Percentiles rank a stretch among this genome's conserved stretches.
Conservation (phyloP, 2,888 invertebrate species). For the Scaptomyza flava region DNA sequence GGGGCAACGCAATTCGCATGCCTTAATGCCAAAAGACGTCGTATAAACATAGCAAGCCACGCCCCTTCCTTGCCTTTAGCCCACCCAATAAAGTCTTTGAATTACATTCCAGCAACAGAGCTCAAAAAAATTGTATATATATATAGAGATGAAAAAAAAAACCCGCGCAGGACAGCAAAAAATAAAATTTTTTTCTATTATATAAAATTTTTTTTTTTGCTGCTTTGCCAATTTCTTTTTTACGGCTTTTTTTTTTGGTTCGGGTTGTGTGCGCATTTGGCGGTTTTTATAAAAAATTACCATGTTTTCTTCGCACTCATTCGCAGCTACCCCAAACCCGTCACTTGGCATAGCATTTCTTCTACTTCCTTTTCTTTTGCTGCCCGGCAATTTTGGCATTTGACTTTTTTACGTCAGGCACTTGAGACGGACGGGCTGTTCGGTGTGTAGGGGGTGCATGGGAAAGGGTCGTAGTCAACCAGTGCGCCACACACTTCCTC, state of each 20-base stretch:
- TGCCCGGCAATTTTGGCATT: slow-evolving; percentile 72
- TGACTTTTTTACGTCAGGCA: slow-evolving; percentile 76
- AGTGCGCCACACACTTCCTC: slow-evolving; percentile 66
- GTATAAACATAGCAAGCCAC: slow-evolving; percentile 73
- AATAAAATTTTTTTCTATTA: slow-evolving; percentile 29
- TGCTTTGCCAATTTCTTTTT: slow-evolving; percentile 41
- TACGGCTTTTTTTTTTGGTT: slow-evolving; percentile 61
- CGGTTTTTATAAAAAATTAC: slow-evolving; percentile 79
- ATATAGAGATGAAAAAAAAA: slow-evolving; percentile 46
- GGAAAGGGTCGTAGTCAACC: slow-evolving; percentile 55
- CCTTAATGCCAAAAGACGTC: slow-evolving; percentile 79
- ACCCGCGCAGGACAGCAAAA: slow-evolving; percentile 65
- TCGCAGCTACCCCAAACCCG: slow-evolving; percentile 33
- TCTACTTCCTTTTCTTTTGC: slow-evolving; percentile 22
- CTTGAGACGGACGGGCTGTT: slow-evolving; percentile 63
- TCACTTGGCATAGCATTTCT: slow-evolving; percentile 55
- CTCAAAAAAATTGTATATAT: slow-evolving; percentile 16
- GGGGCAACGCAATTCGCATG: slow-evolving; percentile 74
- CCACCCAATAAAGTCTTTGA: slow-evolving; percentile 63
- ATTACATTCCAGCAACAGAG: slow-evolving; percentile 54
- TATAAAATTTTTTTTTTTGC: slow-evolving; percentile 43
- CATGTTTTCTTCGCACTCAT: slow-evolving; percentile 78
- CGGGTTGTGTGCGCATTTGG: slow-evolving; percentile 79
- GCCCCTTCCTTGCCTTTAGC: slow-evolving; percentile 32
- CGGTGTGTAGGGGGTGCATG: slow-evolving; percentile 24